A percentile compares a stretch with the other conserved stretches of the same genome.
phyloP scores from a whole-genome alignment of 2,797 vertebrate genomes.

The Aulostomus chinensis region DNA sequence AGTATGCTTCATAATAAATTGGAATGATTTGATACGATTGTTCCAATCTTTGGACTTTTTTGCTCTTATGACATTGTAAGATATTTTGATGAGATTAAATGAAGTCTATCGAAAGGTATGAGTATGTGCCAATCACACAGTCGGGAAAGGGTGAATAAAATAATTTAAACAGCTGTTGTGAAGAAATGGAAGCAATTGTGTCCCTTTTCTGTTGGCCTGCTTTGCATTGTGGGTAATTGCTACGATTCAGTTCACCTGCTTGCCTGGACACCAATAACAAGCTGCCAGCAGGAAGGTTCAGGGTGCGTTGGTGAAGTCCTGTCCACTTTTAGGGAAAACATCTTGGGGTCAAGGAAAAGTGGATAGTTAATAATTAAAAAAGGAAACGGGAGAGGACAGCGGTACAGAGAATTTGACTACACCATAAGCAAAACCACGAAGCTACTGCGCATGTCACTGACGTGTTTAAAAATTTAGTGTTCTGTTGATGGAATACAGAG shows the following conservation, averaged over 20 bases:
- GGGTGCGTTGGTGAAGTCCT: too few species aligned
- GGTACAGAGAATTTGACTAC: too few species aligned
- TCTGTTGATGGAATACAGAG: too few species aligned
- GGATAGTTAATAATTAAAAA: too few species aligned
- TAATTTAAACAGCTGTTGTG: conserved; percentile 1
- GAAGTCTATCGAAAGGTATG: conserved; percentile 61
- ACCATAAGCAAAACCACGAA: too few species aligned
- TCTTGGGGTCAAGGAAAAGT: too few species aligned
- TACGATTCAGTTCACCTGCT: conserved; percentile 50
- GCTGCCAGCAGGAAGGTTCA: too few species aligned
- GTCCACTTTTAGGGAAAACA: too few species aligned
- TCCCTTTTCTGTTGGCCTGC: background rate
- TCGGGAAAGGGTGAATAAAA: too few species aligned
- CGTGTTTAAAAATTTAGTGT: too few species aligned
- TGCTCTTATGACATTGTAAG: conserved; percentile 62
- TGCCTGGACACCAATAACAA: background rate
- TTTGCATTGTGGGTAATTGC: conserved; percentile 27
- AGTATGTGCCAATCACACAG: conserved; percentile 66
- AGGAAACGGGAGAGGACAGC: too few species aligned
- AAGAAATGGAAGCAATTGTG: background rate
- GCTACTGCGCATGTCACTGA: too few species aligned
- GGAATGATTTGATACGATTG: conserved; percentile 2
- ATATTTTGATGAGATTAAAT: conserved; percentile 74
- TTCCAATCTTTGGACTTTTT: conserved; percentile 1
- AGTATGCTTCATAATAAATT: background rate